Conservation (phyloP, 2,113 vertebrate genomes). For the Engraulis encrasicolus region DNA sequence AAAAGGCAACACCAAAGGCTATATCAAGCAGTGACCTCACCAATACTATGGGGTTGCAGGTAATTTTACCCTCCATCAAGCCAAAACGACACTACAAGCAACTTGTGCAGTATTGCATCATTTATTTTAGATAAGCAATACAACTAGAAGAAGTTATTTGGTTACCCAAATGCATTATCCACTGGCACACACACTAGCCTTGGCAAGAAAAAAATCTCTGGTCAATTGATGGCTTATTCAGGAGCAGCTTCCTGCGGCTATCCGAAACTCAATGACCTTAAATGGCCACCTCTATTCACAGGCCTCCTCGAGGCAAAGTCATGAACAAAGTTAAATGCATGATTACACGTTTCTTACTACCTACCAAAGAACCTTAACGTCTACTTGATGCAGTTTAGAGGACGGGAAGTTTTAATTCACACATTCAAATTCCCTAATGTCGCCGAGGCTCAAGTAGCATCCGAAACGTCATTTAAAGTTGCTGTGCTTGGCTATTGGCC, state of each 20-base stretch:
- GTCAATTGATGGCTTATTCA: background rate
- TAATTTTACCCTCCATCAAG: background rate
- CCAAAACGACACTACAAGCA: background rate
- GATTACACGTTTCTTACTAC: too few relatives aligned
- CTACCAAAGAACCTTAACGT: too few relatives aligned
- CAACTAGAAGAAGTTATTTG: too few relatives aligned
- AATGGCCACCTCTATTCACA: background rate
- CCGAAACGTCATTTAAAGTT: background rate
- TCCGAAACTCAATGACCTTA: slow-evolving; percentile 4
- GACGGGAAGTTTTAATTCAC: background rate
- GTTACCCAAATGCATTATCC: too few relatives aligned
- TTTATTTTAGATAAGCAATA: background rate
- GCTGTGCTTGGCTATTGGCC: background rate
- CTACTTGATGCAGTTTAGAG: too few relatives aligned
- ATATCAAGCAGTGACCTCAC: background rate
- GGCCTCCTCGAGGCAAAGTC: background rate
- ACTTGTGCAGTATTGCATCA: background rate
- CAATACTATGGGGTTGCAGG: background rate
- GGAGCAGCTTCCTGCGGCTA: background rate
- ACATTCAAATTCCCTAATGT: background rate
- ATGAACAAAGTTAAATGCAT: background rate
- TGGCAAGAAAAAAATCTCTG: too few relatives aligned
- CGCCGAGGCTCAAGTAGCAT: background rate
- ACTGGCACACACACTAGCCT: too few relatives aligned
- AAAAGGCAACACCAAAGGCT: background rate